Percentiles rank a stretch among this genome's conserved stretches.
These are phyloP conservation scores for Mythimna impura DNA, from an alignment of 2,888 invertebrate species.

Conservation along the genomic window DNA sequence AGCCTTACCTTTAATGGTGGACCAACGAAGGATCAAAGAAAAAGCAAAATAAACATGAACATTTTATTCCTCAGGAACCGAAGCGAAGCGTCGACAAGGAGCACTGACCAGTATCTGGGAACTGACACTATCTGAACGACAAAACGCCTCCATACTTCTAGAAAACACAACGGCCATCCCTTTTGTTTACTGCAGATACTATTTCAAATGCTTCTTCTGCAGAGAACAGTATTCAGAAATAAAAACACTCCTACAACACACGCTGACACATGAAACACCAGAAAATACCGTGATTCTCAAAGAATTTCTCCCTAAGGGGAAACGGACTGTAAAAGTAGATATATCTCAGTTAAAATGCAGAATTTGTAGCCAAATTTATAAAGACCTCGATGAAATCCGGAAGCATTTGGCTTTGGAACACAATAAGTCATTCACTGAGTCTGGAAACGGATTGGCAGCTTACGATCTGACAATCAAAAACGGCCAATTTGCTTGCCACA, in stretches of 20 bases:
- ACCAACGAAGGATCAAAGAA: background rate
- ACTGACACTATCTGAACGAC: conserved; percentile 80
- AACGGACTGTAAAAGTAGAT: conserved; percentile 81
- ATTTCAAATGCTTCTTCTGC: conserved; percentile 83
- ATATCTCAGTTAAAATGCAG: conserved; percentile 80
- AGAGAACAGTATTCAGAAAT: conserved; percentile 77
- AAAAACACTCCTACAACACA: conserved; percentile 74
- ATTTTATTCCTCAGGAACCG: conserved; percentile 75
- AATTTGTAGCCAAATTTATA: conserved; percentile 70
- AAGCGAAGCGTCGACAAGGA: conserved; percentile 70
- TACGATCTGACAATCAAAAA: conserved; percentile 76
- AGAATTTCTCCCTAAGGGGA: conserved; percentile 79
- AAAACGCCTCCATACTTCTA: conserved; percentile 78
- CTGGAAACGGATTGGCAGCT: conserved; percentile 78
- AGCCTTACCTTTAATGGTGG: background rate
- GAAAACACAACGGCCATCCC: conserved; percentile 77
- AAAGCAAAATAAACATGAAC: conserved; percentile 49
- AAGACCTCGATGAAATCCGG: conserved; percentile 73
- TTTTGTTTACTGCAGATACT: conserved; percentile 82
- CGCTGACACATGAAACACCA: conserved; percentile 73
- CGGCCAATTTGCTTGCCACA: conserved; percentile 78
- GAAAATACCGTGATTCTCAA: conserved; percentile 72
- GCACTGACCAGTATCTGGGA: conserved; percentile 82
- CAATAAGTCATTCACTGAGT: conserved; percentile 73
- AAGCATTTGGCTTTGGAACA: conserved; percentile 75